These are phyloP conservation scores for Malaclemys terrapin DNA, from an alignment of 2,113 vertebrate species.

Conservation along the genomic window DNA sequence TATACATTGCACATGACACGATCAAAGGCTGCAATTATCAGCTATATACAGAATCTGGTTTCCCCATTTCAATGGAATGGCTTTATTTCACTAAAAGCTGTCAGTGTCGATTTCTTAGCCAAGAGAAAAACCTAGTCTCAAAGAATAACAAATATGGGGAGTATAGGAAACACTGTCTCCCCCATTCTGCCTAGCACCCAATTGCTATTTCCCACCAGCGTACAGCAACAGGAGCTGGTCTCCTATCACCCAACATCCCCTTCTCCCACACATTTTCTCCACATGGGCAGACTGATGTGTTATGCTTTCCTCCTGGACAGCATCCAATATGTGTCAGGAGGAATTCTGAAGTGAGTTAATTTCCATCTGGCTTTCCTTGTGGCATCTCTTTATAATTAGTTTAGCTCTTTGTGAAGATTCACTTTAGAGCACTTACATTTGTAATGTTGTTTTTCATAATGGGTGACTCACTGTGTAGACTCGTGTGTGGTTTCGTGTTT, in stretches of 20 bases:
- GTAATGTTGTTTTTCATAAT: not conserved
- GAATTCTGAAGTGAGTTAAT: not conserved
- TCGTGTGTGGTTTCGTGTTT: accelerated
- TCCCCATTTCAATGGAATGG: not conserved
- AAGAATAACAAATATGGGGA: accelerated
- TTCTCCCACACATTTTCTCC: not conserved
- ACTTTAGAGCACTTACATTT: not conserved
- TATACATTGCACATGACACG: not conserved
- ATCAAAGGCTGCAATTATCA: not conserved
- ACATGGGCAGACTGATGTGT: not conserved
- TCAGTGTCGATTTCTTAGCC: not conserved
- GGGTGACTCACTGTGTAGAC: not conserved
- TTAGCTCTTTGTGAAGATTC: not conserved
- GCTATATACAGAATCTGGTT: not conserved
- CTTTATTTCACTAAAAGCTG: not conserved
- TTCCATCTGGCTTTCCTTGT: not conserved
- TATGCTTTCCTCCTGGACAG: accelerated
- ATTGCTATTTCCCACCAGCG: slow-evolving; percentile 7
- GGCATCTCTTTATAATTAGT: not conserved
- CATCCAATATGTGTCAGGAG: not conserved
- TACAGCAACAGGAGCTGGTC: not conserved
- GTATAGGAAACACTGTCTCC: not conserved
- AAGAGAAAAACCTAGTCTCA: not conserved
- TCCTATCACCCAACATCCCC: not conserved
- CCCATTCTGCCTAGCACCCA: not conserved